Percentiles rank a stretch among this genome's conserved stretches.
Conservation (phyloP, 2,797 vertebrate species). For the Gymnoscopelus microlampas region DNA sequence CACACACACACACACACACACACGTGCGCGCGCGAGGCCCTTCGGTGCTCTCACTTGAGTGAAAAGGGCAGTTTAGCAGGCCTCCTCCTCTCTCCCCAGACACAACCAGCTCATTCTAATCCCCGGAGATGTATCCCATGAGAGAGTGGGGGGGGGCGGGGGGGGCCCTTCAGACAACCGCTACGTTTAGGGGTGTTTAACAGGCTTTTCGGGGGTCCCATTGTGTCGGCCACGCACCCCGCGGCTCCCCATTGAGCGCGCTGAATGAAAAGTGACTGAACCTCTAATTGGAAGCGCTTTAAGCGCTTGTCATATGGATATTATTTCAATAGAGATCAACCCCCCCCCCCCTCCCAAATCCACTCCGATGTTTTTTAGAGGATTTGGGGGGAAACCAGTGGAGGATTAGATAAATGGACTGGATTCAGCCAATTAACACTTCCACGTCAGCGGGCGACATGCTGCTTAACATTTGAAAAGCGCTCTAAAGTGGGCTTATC, state of each 20-base stretch:
- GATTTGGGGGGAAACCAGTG: constrained; percentile 62
- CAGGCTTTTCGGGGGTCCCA: constrained; percentile 82
- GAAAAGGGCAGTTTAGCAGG: constrained; percentile 80
- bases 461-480: constrained; percentile 84
- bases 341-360: constrained; percentile 84
- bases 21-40: too few species aligned
- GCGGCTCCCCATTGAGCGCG: constrained; percentile 62
- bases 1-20: too few species aligned
- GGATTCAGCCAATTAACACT: constrained; percentile 82
- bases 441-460: constrained; percentile 65
- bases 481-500: constrained; percentile 45
- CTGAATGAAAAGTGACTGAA: constrained; percentile 81
- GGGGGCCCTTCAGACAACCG: constrained; percentile 27
- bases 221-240: constrained; percentile 88
- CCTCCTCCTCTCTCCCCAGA: constrained; percentile 73
- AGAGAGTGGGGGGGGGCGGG: too few species aligned
- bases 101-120: too few species aligned
- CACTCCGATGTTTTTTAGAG: constrained; percentile 70
- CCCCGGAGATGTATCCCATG: too few species aligned
- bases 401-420: constrained; percentile 85
- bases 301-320: constrained; percentile 88
- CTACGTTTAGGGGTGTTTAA: constrained; percentile 73
- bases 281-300: constrained; percentile 82
- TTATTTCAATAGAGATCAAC: constrained; percentile 85
- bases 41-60: constrained; percentile 76